These are phyloP conservation scores for Sebastolobus altivelis DNA, from an alignment of 2,797 vertebrate species.

Conservation along the genomic window DNA sequence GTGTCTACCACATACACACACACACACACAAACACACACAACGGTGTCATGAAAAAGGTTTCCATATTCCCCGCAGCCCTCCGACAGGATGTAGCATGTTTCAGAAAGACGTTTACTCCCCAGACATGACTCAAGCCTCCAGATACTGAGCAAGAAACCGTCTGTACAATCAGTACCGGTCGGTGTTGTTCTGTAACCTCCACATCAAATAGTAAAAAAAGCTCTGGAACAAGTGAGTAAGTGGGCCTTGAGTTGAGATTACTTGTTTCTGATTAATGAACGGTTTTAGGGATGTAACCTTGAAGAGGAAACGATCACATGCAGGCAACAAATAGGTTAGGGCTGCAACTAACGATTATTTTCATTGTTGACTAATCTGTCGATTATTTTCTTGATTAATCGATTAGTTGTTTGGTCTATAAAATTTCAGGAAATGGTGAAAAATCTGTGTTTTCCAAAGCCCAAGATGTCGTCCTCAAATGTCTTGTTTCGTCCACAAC, in stretches of 20 bases:
- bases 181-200: conserved; percentile 17
- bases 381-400: too few relatives aligned
- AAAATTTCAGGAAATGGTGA: not conserved
- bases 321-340: not conserved
- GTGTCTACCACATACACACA: not conserved
- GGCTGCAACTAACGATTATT: not conserved
- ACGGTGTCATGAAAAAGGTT: conserved; percentile 7
- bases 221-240: not conserved
- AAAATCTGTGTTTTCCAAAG: too few relatives aligned
- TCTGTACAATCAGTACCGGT: not conserved
- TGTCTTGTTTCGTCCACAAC: too few relatives aligned
- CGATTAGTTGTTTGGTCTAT: too few relatives aligned
- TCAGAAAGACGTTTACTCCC: conserved; percentile 30
- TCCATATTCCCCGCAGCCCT: conserved; percentile 38
- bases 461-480: too few relatives aligned
- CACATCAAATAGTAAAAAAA: not conserved
- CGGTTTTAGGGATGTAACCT: not conserved
- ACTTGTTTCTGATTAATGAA: conserved; percentile 2
- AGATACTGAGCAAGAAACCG: conserved; percentile 7
- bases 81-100: conserved; percentile 60
- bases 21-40: conserved; percentile 2
- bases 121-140: conserved; percentile 37
- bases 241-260: not conserved
- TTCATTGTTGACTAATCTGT: fast-evolving
- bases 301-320: not conserved